Evolutionary conservation across 2,888 invertebrate genomes (phyloP), one percentile per base, ranked within the genome.

Genomic region (Nomada flava): DNA sequence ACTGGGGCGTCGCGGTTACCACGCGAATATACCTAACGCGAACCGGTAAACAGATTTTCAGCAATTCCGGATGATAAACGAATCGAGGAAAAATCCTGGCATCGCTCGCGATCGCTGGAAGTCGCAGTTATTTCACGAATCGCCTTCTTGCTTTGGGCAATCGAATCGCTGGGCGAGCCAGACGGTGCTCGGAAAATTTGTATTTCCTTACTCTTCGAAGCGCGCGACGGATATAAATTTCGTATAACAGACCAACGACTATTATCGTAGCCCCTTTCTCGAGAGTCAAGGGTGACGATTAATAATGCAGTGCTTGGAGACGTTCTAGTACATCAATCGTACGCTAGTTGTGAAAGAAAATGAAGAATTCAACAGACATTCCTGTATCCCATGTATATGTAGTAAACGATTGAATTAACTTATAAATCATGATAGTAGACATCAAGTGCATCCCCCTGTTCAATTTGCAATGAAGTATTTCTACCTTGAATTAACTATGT

Each of bases 1-100:
- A 53, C 55, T 44, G 23, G 60, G 29, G 44, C 55, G 36, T 57
- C 71, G 63, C 52, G 67, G 60, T 64, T 76, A 47, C 60, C 63
- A 73, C 74, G 80, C 77, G 79, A 78, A 26, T 64, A 73, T 84
- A 68, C 65, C 53, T 55, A 63, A 36, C 36, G 7, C 36, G 36
- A 79, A 75, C 75, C 75, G 77, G 74, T 78, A 86, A 81, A 81
- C 83, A 82, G 82, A 84, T 84, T 84, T 77, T 59, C 65, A 29
- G 72, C 70, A 76, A 82, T 82, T 76, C 63, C 73, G 82, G 75
- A 80, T 82, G 78, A 80, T 75, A 77, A 88, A 78, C 80, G 82
- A 88, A 88, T 86, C 79, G 77, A 83, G 42, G 74, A 63, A 82
- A 78, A 82, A 82, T 69, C 75, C 72, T 69, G 68, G 57, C 60